Base-by-base conservation (phyloP, 2,888 invertebrate genomes). In the Crossocerus cetratus region DNA sequence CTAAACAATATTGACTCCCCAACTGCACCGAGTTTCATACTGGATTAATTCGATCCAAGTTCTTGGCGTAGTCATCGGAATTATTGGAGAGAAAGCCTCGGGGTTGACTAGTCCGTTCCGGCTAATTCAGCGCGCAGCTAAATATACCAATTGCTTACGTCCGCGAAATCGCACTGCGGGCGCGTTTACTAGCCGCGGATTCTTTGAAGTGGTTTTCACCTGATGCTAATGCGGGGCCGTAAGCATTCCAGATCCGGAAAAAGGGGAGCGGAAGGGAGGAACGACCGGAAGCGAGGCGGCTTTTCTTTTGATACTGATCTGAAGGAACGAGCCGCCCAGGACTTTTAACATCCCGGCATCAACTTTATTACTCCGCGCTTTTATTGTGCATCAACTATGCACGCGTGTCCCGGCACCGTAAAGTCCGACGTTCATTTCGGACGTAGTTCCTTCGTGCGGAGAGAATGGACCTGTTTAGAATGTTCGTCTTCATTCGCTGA, bases 191-290 rank as follows among this genome's bases (percentile, higher is more conserved):
- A 57, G 43, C 23, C 53, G 58, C 21, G 18, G 65, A n/a, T 65
- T 59, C 80, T 83, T 83, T 83, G 83, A 83, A 80, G 83, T 78
- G 83, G 83, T 82, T 83, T 79, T 68, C 81, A 81, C 86, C 83
- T 85, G 84, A 86, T 86, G 83, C 82, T 83, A 84, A 83, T 80
- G 81, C 71, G 73, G n/a, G 72, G 78, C 83, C 80, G 77, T 84
- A 83, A 87, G 80, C 61, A 16, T 49, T 16, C 16, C 49, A 54
- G 64, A 45, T 49, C 62, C 54, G 59, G 59, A 73, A 69, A 74
- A 69, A 66, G 61, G 69, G 61, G 55, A 21, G 68, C 68, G 78
- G 78, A 84, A 80, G 69, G 77, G 73, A 71, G 60, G 70, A 84
- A 85, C 85, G 85, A 84, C 84, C 85, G 85, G 85, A 85, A 85